Evolutionary conservation across 2,113 vertebrate species (phyloP), one percentile per base, ranked within the genome.

Genomic region (Okapia johnstoni): DNA sequence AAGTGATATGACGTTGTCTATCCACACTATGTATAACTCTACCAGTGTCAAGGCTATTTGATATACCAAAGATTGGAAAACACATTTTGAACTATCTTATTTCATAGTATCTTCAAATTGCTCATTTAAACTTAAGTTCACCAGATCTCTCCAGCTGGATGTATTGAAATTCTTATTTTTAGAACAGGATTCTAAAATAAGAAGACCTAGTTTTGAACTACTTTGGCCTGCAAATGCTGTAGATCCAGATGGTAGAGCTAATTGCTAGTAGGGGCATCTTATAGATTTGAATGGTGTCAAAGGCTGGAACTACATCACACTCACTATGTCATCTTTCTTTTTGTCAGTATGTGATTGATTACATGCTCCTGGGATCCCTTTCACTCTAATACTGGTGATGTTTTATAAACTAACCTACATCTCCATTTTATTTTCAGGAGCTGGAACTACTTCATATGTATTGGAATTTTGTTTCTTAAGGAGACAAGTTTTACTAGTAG

Each of bases 121-220:
- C 85, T 98, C 70, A 80, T 96, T 96, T 83, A 77, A 85, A 85
- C 63, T 92, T 61, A 95, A 88, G 84, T 95, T 90, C 95, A 96
- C 40, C 54, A 21, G 21, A 28, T 95, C 46, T 85, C 52, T 97
- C 92, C 95, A 98, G 92, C 76, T 98, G 92, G 52, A 63, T 95
- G 80, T 77, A 83, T 96, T 94, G 63, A 84, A 96, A 87, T 57
- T 90, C 58, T 85, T 97, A 93, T 96, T 98, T 73, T 98, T 94
- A 97, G 95, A 97, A 81, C 3, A 43, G 52, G n/a, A 73, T 93
- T 93, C 92, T 97, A 97, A 95, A 98, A 87, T 96, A 94, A 97
- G 92, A 81, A 84, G 50, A 81, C 66, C 60, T 98, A 80, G 84
- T 97, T 98, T 95, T 93, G 81, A 96, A 97, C 79, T 88, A 90